Percentiles rank a stretch among this genome's conserved stretches.
These are phyloP conservation scores for Hozukius guyotensis DNA, from an alignment of 2,797 vertebrate species.

Conservation along the genomic window DNA sequence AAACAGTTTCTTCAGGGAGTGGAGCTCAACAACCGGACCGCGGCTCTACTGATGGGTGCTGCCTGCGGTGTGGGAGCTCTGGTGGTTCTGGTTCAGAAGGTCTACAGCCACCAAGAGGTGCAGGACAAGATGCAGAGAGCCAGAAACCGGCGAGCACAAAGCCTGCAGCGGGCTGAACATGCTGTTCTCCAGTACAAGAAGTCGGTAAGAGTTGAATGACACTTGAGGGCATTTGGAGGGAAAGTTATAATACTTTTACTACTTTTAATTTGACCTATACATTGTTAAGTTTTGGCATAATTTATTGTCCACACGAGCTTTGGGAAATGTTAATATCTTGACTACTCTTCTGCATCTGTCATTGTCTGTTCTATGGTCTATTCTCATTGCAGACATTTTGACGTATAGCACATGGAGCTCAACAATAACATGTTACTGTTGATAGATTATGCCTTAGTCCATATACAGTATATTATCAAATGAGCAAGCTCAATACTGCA, in stretches of 20 bases:
- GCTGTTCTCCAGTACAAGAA: slow-evolving; percentile 73
- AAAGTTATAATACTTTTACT: neutral
- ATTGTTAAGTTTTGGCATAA: neutral
- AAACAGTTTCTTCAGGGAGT: neutral
- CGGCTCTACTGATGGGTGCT: neutral
- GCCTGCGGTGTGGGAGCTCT: slow-evolving; percentile 36
- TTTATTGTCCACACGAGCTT: neutral
- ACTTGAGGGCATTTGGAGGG: fast-evolving
- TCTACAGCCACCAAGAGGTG: neutral
- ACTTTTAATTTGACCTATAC: neutral
- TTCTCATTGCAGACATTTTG: neutral
- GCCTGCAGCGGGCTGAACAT: slow-evolving; percentile 53
- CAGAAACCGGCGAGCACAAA: slow-evolving; percentile 29
- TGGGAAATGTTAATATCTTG: neutral
- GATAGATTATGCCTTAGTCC: no score
- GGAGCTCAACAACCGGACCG: slow-evolving; percentile 2
- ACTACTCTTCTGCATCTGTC: neutral
- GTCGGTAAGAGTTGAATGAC: slow-evolving; percentile 73
- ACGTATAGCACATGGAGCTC: neutral
- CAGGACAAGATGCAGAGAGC: slow-evolving; percentile 57
- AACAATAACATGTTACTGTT: no score
- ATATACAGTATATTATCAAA: no score
- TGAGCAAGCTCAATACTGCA: no score
- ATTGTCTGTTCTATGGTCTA: neutral
- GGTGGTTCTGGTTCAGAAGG: slow-evolving; percentile 27